phyloP scores from a whole-genome alignment of 2,797 vertebrate species.

The Coccyzus lansbergi region DNA sequence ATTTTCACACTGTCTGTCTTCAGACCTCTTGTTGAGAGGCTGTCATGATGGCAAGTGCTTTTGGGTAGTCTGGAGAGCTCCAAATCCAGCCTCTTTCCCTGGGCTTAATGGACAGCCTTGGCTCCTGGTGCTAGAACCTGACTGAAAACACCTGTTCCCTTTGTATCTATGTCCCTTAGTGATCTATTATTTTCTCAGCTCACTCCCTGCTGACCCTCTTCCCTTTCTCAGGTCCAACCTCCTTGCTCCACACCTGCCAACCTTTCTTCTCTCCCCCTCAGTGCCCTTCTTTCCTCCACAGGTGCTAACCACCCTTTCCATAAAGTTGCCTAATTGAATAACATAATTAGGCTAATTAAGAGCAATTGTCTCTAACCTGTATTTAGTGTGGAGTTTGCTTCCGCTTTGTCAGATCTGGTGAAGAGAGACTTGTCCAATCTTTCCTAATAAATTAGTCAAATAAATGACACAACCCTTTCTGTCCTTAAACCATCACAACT shows the following conservation, averaged over 20 bases:
- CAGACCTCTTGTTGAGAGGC: neutral
- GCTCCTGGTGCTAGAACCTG: accelerated
- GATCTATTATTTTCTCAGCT: neutral
- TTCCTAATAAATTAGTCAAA: neutral
- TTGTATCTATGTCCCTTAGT: neutral
- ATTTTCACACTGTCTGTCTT: neutral
- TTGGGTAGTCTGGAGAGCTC: accelerated
- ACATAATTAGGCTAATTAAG: neutral
- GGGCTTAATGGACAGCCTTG: accelerated
- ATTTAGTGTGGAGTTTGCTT: neutral
- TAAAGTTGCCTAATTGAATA: neutral
- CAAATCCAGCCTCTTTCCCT: neutral
- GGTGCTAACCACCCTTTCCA: neutral
- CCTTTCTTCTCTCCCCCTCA: neutral
- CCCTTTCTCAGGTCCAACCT: neutral
- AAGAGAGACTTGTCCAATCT: neutral
- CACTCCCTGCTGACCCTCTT: neutral
- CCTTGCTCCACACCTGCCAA: neutral
- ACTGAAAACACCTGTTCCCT: accelerated
- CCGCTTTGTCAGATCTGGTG: neutral
- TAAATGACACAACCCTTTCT: neutral
- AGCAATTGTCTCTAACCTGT: neutral
- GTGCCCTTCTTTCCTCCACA: neutral
- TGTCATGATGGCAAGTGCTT: neutral
- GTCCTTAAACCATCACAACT: neutral